A percentile compares a stretch with the other conserved stretches of the same genome.
These are phyloP conservation scores for Chaetodon trifascialis DNA, from an alignment of 2,113 vertebrate species.

Conservation along the genomic window DNA sequence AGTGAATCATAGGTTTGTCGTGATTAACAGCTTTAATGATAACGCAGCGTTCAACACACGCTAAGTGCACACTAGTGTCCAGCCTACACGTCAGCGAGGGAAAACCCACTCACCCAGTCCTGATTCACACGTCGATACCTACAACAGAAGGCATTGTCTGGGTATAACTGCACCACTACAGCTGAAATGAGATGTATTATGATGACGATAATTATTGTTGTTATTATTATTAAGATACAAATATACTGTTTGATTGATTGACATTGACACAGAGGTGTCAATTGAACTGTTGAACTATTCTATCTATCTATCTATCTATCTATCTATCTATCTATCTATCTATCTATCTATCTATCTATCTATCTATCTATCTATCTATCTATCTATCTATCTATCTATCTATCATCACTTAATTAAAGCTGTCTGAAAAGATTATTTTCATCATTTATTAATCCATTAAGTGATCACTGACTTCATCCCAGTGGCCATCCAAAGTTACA, in stretches of 20 bases:
- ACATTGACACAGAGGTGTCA: no score
- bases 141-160: not conserved
- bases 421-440: not conserved
- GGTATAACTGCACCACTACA: not conserved
- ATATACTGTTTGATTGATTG: no score
- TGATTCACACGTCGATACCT: conserved; percentile 22
- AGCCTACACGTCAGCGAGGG: conserved; percentile 33
- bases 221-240: no score
- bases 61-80: not conserved
- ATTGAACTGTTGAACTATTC: no score
- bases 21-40: conserved; percentile 36
- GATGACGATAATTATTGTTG: no score
- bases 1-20: conserved; percentile 53
- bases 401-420: not conserved
- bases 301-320: not conserved
- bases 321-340: not conserved
- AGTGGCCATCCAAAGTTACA: not conserved
- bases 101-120: conserved; percentile 58
- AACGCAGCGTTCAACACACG: not conserved
- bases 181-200: no score
- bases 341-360: not conserved
- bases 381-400: not conserved
- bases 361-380: not conserved
- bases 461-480: not conserved
- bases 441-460: not conserved